Percentiles rank a stretch among this genome's conserved stretches.
Conservation (phyloP, 2,113 vertebrate genomes). For the Eudorcas thomsonii region DNA sequence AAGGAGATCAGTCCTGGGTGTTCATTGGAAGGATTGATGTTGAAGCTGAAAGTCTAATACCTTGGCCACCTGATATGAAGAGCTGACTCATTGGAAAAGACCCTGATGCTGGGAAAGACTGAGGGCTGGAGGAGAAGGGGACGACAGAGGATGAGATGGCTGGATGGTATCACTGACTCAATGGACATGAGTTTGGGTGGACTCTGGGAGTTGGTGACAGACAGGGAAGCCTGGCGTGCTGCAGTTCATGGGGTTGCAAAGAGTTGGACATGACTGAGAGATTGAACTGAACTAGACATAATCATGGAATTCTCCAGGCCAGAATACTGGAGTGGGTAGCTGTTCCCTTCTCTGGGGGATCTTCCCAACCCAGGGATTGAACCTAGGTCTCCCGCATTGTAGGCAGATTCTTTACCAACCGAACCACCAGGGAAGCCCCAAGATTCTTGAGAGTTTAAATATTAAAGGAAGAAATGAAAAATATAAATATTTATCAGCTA, state of each 20-base stretch:
- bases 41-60: neutral
- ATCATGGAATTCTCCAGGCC: neutral
- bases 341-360: neutral
- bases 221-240: neutral
- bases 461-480: constrained; percentile 22
- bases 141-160: neutral
- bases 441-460: constrained; percentile 9
- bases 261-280: neutral
- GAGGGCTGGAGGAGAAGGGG: neutral
- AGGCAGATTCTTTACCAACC: neutral
- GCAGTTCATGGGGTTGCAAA: neutral
- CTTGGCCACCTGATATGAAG: neutral
- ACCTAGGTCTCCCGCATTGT: neutral
- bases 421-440: neutral
- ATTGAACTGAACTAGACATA: neutral
- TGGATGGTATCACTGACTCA: neutral
- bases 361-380: neutral
- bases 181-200: neutral
- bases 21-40: neutral
- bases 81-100: neutral
- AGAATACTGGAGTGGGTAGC: neutral
- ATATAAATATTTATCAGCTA: neutral
- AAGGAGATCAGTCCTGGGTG: neutral
- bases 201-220: neutral
- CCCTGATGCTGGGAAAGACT: neutral